phyloP scores from a whole-genome alignment of 1,140 invertebrate genomes.

The Anastatus disparis region DNA sequence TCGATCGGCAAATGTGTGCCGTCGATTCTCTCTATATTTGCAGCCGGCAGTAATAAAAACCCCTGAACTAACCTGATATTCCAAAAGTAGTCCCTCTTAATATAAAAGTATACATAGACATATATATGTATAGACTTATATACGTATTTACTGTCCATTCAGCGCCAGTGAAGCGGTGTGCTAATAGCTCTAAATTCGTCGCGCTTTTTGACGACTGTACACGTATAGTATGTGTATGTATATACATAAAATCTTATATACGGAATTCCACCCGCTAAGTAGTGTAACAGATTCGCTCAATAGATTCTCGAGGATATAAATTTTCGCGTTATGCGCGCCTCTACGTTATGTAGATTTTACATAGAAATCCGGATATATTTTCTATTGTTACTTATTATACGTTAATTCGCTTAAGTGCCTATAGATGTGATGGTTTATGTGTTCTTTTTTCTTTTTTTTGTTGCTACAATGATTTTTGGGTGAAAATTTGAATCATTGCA shows the following conservation, averaged over 20 bases:
- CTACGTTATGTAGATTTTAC: constrained; percentile 10
- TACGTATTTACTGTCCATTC: constrained; percentile 33
- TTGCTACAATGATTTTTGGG: neutral
- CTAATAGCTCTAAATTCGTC: constrained; percentile 23
- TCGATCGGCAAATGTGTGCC: constrained; percentile 41
- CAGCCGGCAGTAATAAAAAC: constrained; percentile 36
- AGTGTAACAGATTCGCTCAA: neutral
- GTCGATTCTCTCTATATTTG: constrained; percentile 1
- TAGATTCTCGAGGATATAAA: constrained; percentile 7
- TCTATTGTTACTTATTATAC: constrained; percentile 5
- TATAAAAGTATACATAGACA: no score
- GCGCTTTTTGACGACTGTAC: neutral
- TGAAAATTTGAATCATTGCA: neutral
- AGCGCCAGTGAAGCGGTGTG: constrained; percentile 33
- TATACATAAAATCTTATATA: neutral
- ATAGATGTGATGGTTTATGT: neutral
- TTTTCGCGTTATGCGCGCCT: constrained; percentile 20
- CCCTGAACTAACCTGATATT: constrained; percentile 27
- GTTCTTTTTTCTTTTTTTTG: neutral
- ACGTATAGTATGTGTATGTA: neutral
- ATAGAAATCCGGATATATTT: neutral
- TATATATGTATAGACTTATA: no score
- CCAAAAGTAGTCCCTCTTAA: neutral
- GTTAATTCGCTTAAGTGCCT: neutral
- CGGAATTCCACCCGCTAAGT: neutral